Evolutionary conservation across 1,140 invertebrate genomes (phyloP), one percentile per base, ranked within the genome.

Genomic region (Schlechtendalia chinensis): DNA sequence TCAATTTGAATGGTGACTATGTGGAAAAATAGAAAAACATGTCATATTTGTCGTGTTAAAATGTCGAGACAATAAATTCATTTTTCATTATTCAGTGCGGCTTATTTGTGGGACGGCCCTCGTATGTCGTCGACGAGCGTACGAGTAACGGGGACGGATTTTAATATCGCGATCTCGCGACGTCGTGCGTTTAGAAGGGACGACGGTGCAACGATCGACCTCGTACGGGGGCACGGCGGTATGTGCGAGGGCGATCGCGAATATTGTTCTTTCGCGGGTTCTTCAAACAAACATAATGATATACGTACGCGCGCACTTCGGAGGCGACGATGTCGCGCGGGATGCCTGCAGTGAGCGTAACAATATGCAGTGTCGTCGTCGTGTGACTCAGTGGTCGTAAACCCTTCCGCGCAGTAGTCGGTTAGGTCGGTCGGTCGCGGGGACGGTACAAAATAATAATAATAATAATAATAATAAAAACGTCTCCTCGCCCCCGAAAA

Each of bases 351-450:
- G 32, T 39, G 32, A 39, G 32, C 59, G 3, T 24, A 32, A 61
- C 14, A 16, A 24, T 59, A 63, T 11, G 39, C 65, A n/a, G 32
- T 29, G 47, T 32, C 54, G 72, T 75, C 27, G 72, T 54, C 72
- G 58, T 75, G 47, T 77, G 75, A 79, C 75, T 79, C 75, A 79
- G 75, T 63, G 58, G 75, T 50, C 32, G 32, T 39, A 63, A 79
- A 79, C 75, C 75, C 75, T 79, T 79, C 58, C 59, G 5, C 29
- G 16, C 17, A 53, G 10, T 8, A 39, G 32, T 39, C 65, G n/a
- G n/a, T n/a, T n/a, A n/a, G 39, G 22, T 47, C 39, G 67, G 32
- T 50, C 22, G n/a, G 39, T 6, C n/a, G 74, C 56, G 58, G 74
- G 74, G 39, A 47, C 54, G 39, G 29, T 69, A 39, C 32, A 8